Conservation (phyloP, 2,797 vertebrate species). For the Scomberomorus guttatus region DNA sequence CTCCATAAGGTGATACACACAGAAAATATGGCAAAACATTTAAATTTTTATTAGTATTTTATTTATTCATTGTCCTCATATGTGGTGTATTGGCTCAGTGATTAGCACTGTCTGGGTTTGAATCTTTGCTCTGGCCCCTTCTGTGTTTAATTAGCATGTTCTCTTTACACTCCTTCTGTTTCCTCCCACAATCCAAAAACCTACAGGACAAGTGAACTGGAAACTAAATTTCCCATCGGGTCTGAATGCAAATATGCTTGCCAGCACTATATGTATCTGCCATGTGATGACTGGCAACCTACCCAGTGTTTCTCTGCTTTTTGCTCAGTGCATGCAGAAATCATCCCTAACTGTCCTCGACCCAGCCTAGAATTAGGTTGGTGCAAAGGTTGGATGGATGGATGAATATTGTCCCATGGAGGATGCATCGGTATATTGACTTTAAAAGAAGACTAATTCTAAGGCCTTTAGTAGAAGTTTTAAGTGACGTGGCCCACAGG, state of each 20-base stretch:
- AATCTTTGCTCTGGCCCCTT: not conserved
- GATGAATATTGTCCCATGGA: not conserved
- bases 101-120: not conserved
- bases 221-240: slow-evolving; percentile 16
- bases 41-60: not conserved
- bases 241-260: slow-evolving; percentile 25
- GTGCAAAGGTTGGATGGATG: not conserved
- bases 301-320: not conserved
- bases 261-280: not conserved
- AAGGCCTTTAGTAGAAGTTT: not conserved
- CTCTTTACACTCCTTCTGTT: not conserved
- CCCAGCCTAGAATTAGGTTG: not conserved
- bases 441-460: not conserved
- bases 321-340: not conserved
- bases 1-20: not conserved
- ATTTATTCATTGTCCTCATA: not conserved
- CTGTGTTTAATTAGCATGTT: not conserved
- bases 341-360: not conserved
- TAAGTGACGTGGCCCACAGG: not conserved
- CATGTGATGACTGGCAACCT: not conserved
- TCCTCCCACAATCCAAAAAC: slow-evolving; percentile 18
- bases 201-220: slow-evolving; percentile 18
- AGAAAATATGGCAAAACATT: not conserved
- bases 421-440: not conserved
- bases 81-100: not conserved